Percentiles rank a stretch among this genome's conserved stretches.
phyloP scores from a whole-genome alignment of 2,797 vertebrate genomes.

The Cyclura pinguis region DNA sequence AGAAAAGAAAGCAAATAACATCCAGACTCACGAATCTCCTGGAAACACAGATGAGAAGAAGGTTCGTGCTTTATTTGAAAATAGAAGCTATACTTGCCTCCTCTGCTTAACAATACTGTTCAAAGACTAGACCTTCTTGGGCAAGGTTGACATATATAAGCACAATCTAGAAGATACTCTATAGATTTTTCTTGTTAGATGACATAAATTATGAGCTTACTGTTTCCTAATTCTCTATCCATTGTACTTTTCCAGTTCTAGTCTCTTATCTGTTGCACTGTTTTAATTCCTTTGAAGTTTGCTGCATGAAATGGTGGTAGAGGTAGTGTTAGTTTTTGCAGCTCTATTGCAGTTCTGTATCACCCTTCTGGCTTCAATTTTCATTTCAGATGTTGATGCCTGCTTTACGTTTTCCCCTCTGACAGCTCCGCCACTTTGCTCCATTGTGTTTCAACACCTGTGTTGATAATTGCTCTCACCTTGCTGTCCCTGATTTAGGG shows the following conservation, averaged over 20 bases:
- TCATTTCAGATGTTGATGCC: not conserved
- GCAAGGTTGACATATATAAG: not conserved
- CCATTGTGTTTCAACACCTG: not conserved
- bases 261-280: not conserved
- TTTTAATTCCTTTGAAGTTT: not conserved
- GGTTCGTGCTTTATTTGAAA: slow-evolving; percentile 28
- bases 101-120: not conserved
- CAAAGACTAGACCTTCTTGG: not conserved
- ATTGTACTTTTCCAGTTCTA: not conserved
- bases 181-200: not conserved
- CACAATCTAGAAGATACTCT: not conserved
- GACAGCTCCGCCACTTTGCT: not conserved
- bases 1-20: slow-evolving; percentile 54
- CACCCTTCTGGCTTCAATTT: not conserved
- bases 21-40: slow-evolving; percentile 35
- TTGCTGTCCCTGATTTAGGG: not conserved
- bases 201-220: not conserved
- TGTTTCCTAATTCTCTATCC: not conserved
- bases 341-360: not conserved
- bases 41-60: slow-evolving; percentile 50
- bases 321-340: not conserved
- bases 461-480: slow-evolving; percentile 6
- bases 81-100: not conserved
- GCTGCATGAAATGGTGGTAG: not conserved
- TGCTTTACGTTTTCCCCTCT: not conserved